Percentiles rank a stretch among this genome's conserved stretches.
phyloP scores from a whole-genome alignment of 2,113 vertebrate species.

The Erpornis zantholeuca region DNA sequence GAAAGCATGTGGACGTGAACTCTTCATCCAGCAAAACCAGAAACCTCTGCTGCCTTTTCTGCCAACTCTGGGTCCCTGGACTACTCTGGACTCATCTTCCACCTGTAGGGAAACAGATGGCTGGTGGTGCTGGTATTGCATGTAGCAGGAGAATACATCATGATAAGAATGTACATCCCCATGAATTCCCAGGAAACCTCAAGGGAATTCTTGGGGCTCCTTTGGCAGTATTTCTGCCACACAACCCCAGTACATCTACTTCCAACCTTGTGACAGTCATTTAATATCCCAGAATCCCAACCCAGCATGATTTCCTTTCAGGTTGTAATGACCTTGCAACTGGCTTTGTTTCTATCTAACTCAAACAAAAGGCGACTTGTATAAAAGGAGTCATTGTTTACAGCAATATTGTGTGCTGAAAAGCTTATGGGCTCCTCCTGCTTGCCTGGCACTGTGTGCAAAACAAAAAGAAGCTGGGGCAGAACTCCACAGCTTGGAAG shows the following conservation, averaged over 20 bases:
- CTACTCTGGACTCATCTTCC: background rate
- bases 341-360: background rate
- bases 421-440: background rate
- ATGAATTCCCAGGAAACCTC: background rate
- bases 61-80: background rate
- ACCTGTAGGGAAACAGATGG: background rate
- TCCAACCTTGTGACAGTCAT: background rate
- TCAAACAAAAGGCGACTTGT: background rate
- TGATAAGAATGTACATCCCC: background rate
- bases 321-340: constrained; percentile 11
- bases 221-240: background rate
- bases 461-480: background rate
- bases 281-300: background rate
- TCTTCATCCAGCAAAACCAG: background rate
- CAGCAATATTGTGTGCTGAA: background rate
- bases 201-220: background rate
- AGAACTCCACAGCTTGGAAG: background rate
- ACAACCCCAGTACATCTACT: background rate
- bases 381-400: background rate
- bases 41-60: background rate
- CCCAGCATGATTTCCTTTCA: background rate
- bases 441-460: background rate
- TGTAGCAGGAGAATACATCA: background rate
- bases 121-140: accelerated
- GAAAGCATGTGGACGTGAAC: background rate